Evolutionary conservation across 2,797 vertebrate genomes (phyloP).

Genomic region (Poecilia picta): DNA sequence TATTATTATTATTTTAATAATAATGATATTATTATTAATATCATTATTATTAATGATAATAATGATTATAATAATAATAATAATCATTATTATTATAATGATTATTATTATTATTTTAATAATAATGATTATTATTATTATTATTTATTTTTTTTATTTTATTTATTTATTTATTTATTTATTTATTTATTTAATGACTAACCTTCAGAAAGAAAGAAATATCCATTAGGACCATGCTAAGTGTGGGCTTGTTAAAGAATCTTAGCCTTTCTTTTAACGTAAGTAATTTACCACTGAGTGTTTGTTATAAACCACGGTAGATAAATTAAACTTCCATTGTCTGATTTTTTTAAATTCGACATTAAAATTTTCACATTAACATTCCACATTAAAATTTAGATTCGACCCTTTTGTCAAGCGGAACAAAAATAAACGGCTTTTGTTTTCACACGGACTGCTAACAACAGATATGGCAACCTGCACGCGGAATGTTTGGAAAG

Average conservation of each 20-base stretch:
- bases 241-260: not conserved
- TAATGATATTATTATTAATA: too few relatives aligned
- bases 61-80: too few relatives aligned
- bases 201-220: not conserved
- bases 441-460: conserved; percentile 57
- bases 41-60: too few relatives aligned
- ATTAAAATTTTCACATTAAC: too few relatives aligned
- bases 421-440: conserved; percentile 28
- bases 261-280: not conserved
- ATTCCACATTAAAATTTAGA: not conserved
- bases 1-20: too few relatives aligned
- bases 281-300: not conserved
- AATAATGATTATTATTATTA: too few relatives aligned
- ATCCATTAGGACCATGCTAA: not conserved
- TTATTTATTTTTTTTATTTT: too few relatives aligned
- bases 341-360: too few relatives aligned
- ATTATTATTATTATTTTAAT: too few relatives aligned
- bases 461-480: conserved; percentile 71
- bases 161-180: too few relatives aligned
- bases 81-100: too few relatives aligned
- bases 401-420: not conserved
- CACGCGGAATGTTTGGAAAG: conserved; percentile 68
- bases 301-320: accelerated
- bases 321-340: accelerated
- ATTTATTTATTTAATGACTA: not conserved